These are phyloP conservation scores for Crenuchus spilurus DNA, from an alignment of 2,797 vertebrate genomes.

Conservation along the genomic window DNA sequence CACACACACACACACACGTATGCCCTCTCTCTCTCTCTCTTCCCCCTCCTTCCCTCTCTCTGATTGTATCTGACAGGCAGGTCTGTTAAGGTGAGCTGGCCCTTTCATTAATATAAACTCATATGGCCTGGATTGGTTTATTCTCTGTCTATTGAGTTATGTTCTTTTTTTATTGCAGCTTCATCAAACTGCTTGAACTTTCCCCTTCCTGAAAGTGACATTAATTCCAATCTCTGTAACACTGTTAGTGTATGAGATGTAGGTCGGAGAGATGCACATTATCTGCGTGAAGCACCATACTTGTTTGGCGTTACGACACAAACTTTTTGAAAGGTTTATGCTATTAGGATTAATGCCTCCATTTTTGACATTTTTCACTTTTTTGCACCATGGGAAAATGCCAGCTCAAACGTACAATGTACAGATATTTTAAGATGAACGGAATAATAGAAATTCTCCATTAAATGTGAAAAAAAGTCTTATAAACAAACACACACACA, in stretches of 20 bases:
- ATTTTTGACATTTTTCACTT: no score
- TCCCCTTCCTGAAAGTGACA: constrained; percentile 12
- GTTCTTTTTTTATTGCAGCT: constrained; percentile 31
- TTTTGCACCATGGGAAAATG: no score
- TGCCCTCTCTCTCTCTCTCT: neutral
- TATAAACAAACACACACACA: no score
- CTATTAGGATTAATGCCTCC: no score
- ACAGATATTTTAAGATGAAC: no score
- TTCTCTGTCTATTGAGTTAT: constrained; percentile 25
- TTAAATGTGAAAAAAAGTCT: no score
- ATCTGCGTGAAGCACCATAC: no score
- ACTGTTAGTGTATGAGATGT: constrained; percentile 8
- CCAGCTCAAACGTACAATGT: no score
- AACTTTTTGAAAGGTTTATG: no score
- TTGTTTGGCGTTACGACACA: no score
- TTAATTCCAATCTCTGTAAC: constrained; percentile 8
- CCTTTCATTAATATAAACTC: constrained; percentile 61
- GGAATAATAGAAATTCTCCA: no score
- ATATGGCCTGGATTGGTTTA: constrained; percentile 41
- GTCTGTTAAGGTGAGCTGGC: constrained; percentile 58
- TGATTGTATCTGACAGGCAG: constrained; percentile 64
- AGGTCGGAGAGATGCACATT: constrained; percentile 27
- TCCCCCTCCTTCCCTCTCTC: neutral
- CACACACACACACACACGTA: no score
- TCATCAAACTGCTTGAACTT: constrained; percentile 37